Conservation (phyloP, 2,888 invertebrate genomes). For the Lycia hirtaria region DNA sequence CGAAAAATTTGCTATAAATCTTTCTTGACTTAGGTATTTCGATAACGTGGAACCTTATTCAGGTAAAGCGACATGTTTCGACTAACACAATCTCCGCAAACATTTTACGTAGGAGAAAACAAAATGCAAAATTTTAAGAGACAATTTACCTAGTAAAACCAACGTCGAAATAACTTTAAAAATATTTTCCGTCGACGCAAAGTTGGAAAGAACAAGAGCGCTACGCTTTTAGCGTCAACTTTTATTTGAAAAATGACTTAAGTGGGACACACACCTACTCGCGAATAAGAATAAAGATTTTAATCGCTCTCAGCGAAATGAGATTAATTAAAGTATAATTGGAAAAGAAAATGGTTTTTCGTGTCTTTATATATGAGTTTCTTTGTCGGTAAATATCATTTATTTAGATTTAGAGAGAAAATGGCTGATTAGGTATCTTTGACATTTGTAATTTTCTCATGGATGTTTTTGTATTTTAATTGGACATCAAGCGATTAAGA, state of each 20-base stretch:
- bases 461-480: too few relatives aligned
- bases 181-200: slow-evolving; percentile 14
- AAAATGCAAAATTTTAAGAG: slow-evolving; percentile 24
- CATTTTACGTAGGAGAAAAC: slow-evolving; percentile 16
- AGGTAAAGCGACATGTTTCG: neutral
- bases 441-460: too few relatives aligned
- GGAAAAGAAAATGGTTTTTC: slow-evolving; percentile 5
- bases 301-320: slow-evolving; percentile 5
- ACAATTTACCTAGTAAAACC: slow-evolving; percentile 24
- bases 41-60: slow-evolving; percentile 6
- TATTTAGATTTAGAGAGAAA: neutral
- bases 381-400: neutral
- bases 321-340: slow-evolving; percentile 16
- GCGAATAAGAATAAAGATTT: slow-evolving; percentile 1
- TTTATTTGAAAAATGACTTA: slow-evolving; percentile 20
- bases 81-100: slow-evolving; percentile 20
- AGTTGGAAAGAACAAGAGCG: slow-evolving; percentile 8
- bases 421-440: too few relatives aligned
- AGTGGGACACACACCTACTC: neutral
- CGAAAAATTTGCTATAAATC: neutral
- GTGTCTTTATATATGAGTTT: neutral
- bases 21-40: neutral
- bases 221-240: slow-evolving; percentile 8
- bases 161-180: slow-evolving; percentile 17
- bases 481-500: too few relatives aligned